phyloP scores from a whole-genome alignment of 2,888 invertebrate genomes.

The Acleris holmiana region DNA sequence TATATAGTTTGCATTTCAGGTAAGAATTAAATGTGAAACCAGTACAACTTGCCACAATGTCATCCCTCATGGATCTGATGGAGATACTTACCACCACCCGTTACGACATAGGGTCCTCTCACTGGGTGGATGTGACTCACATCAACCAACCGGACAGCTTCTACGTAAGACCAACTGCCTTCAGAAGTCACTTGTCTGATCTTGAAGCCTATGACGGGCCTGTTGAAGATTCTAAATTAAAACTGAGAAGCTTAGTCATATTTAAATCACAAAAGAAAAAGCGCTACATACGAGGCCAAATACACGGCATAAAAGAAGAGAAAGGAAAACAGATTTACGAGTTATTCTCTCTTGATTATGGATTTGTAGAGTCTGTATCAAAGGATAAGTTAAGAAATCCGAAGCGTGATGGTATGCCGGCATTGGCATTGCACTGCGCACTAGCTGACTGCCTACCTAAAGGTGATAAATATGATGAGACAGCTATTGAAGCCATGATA shows the following conservation, averaged over 20 bases:
- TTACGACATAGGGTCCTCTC: slow-evolving; percentile 25
- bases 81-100: slow-evolving; percentile 2
- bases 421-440: slow-evolving; percentile 46
- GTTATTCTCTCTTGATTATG: slow-evolving; percentile 50
- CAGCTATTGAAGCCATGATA: slow-evolving; percentile 46
- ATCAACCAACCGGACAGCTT: slow-evolving; percentile 47
- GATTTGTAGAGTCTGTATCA: slow-evolving; percentile 45
- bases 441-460: slow-evolving; percentile 48
- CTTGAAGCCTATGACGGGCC: slow-evolving; percentile 31
- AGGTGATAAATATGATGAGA: slow-evolving; percentile 36
- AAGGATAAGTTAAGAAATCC: slow-evolving; percentile 34
- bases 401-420: slow-evolving; percentile 39
- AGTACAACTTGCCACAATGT: not conserved
- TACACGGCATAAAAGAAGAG: slow-evolving; percentile 34
- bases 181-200: slow-evolving; percentile 39
- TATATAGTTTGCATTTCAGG: no score
- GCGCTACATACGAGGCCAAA: slow-evolving; percentile 39
- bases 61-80: slow-evolving; percentile 15
- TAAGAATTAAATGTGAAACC: no score
- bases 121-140: slow-evolving; percentile 47
- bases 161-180: slow-evolving; percentile 43
- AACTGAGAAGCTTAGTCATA: slow-evolving; percentile 30
- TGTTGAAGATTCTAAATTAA: slow-evolving; percentile 15
- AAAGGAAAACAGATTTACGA: slow-evolving; percentile 38
- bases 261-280: slow-evolving; percentile 40